phyloP scores from a whole-genome alignment of 2,888 invertebrate genomes.

The Cephus runcator region DNA sequence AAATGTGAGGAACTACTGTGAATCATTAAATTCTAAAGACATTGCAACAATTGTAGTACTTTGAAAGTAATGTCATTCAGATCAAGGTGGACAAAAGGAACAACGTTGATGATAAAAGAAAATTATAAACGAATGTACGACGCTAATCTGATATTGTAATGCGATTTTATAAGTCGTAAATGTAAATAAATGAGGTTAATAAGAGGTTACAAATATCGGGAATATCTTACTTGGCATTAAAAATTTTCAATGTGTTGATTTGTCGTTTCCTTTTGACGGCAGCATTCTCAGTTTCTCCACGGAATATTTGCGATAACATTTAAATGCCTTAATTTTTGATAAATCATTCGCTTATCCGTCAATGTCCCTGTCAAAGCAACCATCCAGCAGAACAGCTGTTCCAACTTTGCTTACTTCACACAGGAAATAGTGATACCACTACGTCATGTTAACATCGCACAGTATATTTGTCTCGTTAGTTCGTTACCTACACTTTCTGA shows the following conservation, averaged over 20 bases:
- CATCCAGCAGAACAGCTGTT: conserved; percentile 38
- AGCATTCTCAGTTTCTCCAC: conserved; percentile 63
- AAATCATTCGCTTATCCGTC: conserved; percentile 61
- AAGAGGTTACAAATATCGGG: conserved; percentile 25
- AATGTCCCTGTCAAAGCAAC: conserved; percentile 54
- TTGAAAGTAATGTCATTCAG: not conserved
- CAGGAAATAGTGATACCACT: conserved; percentile 1
- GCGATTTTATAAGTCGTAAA: conserved; percentile 47
- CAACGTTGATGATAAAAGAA: not conserved
- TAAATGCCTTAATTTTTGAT: conserved; percentile 58
- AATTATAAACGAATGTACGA: not conserved
- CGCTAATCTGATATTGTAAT: not conserved
- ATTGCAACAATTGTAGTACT: not conserved
- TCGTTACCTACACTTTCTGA: too few relatives aligned
- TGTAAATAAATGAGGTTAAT: conserved; percentile 45
- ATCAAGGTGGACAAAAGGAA: not conserved
- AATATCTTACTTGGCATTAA: conserved; percentile 78
- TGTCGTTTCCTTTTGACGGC: conserved; percentile 73
- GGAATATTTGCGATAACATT: conserved; percentile 66
- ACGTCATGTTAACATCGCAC: not conserved
- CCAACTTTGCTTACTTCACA: conserved; percentile 14
- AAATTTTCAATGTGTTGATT: conserved; percentile 84
- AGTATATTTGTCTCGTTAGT: too few relatives aligned
- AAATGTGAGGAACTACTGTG: not conserved
- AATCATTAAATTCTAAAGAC: not conserved